Percentiles rank a stretch among this genome's conserved stretches.
Conservation (phyloP, 1,140 invertebrate genomes). For the Pectinophora gossypiella region DNA sequence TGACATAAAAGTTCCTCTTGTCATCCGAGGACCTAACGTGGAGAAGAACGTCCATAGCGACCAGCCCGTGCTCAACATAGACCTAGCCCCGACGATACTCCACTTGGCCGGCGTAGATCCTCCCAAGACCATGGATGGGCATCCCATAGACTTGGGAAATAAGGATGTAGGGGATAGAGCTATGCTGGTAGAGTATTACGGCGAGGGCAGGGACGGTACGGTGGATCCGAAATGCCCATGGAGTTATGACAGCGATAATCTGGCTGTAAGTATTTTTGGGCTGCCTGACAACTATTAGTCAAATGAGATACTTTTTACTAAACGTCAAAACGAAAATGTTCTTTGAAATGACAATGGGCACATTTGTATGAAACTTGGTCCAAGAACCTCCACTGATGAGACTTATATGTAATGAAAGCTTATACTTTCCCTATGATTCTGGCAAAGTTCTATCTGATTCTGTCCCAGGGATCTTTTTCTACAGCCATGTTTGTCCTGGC, state of each 20-base stretch:
- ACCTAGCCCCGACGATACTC: conserved; percentile 89
- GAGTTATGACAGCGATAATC: conserved; percentile 68
- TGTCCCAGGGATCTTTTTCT: no score
- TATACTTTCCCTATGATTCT: no score
- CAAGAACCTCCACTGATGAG: no score
- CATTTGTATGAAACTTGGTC: no score
- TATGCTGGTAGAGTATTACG: conserved; percentile 87
- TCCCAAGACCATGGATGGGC: conserved; percentile 80
- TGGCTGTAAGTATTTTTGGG: conserved; percentile 78
- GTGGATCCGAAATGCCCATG: conserved; percentile 76
- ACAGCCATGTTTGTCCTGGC: no score
- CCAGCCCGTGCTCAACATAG: conserved; percentile 83
- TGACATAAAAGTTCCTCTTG: conserved; percentile 88
- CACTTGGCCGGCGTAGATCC: conserved; percentile 77
- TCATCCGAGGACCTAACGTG: conserved; percentile 86
- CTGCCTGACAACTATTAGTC: no score
- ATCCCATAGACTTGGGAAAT: conserved; percentile 67
- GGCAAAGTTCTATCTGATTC: no score
- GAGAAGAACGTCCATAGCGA: conserved; percentile 56
- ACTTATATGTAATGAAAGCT: no score
- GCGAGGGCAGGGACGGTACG: conserved; percentile 78
- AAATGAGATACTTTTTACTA: no score
- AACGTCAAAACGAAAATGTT: no score
- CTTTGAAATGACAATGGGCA: no score
- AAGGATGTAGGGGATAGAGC: conserved; percentile 57